Base-by-base conservation (phyloP, 2,888 invertebrate species). In the Pristionchus japonicus region DNA sequence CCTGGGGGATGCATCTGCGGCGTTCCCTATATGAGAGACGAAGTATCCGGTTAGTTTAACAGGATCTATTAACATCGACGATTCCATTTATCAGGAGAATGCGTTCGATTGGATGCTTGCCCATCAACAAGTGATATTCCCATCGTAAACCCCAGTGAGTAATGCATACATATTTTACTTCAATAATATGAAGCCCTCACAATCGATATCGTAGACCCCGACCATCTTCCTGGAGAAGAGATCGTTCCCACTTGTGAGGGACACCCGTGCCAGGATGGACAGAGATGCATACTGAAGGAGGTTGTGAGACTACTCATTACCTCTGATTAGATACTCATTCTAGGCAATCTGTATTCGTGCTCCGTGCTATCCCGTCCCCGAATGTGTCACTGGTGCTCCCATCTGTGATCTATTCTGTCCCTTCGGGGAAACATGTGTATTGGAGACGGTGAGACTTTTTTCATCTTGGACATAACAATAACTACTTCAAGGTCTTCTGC, bases 301-400 rank as follows among this genome's bases (percentile, higher is more conserved):
- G 82, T 82, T 6, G 4, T 23, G 2, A 49, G 4, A 17, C 17
- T 3, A 17, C 52, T 52, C 17, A 17, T 6, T 82, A 4, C 2
- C 64, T 85, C 1, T 13, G 40, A 2, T 20, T 2, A 17, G 3
- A 34, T 4, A n/a, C 17, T 84, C 20, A 15, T 40, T 43, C 2
- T 49, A 82, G 82, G 82, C 47, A 47, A 17, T 20, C 17, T 84
- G 84, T 61, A 61, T 84, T 27, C 84, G 84, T 40, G 84, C 84
- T 37, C 84, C 84, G 15, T 84, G 84, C 61, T 40, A 84, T 40
- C 84, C 84, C 31, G 49, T 82, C 15, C 82, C 82, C 49, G 31
- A 82, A 15, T 82, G 82, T 52, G 82, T 82, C 4, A 13, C 49
- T 15, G 82, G 49, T 31, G 34, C 23, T 27, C 47, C 47, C 31